Evolutionary conservation across 2,888 invertebrate genomes (phyloP).

Genomic region (Mechanitis mazaeus): DNA sequence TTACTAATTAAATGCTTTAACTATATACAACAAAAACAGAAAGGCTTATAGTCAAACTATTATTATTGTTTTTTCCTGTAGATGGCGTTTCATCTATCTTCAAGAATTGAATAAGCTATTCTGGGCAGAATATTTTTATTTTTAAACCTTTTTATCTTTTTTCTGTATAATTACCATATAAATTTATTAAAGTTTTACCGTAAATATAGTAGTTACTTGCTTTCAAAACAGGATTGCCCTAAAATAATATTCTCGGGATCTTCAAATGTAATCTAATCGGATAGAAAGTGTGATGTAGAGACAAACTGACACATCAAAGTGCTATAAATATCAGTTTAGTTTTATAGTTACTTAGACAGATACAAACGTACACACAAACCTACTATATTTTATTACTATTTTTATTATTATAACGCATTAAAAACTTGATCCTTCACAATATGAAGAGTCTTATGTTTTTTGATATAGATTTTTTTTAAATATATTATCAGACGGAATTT

Average conservation of each 20-base stretch:
- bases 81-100: conserved; percentile 9
- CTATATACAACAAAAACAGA: neutral
- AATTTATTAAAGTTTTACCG: no score
- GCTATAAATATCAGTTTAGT: neutral
- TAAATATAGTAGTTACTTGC: no score
- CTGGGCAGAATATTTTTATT: neutral
- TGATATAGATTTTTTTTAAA: no score
- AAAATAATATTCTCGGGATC: no score
- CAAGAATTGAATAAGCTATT: neutral
- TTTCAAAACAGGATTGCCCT: no score
- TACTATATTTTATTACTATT: neutral
- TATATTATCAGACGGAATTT: no score
- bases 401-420: neutral
- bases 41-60: conserved; percentile 6
- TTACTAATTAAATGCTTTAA: neutral
- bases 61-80: neutral
- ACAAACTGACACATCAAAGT: neutral
- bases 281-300: neutral
- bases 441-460: no score
- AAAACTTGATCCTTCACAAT: no score
- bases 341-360: no score
- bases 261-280: neutral
- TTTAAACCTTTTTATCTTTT: no score
- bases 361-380: no score
- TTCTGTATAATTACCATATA: no score